phyloP scores from a whole-genome alignment of 2,113 vertebrate genomes.

The Upupa epops region DNA sequence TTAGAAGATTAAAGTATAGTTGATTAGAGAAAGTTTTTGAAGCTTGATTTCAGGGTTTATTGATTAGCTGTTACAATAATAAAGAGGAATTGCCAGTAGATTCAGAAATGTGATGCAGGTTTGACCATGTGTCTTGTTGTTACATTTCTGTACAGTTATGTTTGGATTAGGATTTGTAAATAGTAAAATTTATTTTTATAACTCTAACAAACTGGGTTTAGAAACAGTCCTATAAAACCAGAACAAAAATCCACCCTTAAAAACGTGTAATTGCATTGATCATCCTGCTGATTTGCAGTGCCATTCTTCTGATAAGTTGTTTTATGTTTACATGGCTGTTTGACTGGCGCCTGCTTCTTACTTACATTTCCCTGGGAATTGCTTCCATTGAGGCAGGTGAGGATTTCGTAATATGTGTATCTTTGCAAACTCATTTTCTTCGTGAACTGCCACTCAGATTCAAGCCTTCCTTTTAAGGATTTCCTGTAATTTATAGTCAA shows the following conservation, averaged over 20 bases:
- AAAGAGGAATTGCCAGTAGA: background rate
- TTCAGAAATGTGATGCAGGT: background rate
- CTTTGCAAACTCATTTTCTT: background rate
- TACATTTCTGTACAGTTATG: background rate
- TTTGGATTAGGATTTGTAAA: background rate
- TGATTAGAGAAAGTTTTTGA: background rate
- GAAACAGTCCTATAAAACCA: background rate
- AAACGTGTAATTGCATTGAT: background rate
- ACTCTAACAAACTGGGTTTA: background rate
- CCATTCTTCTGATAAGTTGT: background rate
- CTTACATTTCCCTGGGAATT: background rate
- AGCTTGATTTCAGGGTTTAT: background rate
- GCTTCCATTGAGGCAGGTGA: background rate
- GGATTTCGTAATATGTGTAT: background rate
- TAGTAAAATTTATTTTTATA: background rate
- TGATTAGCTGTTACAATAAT: background rate
- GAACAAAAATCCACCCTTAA: background rate
- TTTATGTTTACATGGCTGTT: rapidly evolving
- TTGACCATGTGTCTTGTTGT: background rate
- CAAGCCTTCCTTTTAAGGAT: background rate
- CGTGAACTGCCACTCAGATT: background rate
- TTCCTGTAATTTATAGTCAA: background rate
- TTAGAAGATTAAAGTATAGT: background rate
- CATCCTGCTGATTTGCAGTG: background rate
- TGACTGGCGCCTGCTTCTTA: background rate